A percentile compares a stretch with the other conserved stretches of the same genome.
phyloP scores from a whole-genome alignment of 1,140 invertebrate species.

The Eriocheir sinensis region DNA sequence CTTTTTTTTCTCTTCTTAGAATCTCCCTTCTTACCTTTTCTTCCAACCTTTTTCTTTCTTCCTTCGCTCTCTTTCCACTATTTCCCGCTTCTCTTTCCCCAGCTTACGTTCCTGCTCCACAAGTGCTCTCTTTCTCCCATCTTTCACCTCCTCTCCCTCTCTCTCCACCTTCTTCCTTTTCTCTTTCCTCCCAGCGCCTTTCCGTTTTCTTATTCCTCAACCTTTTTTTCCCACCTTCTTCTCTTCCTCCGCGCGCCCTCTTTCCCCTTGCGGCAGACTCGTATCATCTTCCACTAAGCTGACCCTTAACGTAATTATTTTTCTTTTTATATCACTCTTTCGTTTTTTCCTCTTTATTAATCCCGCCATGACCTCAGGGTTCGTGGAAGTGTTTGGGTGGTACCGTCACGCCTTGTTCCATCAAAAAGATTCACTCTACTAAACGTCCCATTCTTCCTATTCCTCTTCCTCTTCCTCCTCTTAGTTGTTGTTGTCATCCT shows the following conservation, averaged over 20 bases:
- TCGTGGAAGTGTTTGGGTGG: neutral
- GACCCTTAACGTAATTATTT: constrained; percentile 2
- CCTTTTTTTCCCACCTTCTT: too few species aligned
- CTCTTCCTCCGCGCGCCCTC: too few species aligned
- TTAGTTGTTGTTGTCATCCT: neutral
- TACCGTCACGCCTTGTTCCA: neutral
- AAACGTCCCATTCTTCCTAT: neutral
- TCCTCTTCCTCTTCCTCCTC: neutral
- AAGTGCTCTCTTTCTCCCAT: neutral
- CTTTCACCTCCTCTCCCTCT: neutral
- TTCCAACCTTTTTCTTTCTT: too few species aligned
- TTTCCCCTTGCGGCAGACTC: neutral
- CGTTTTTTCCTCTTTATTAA: neutral
- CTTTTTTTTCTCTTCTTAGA: too few species aligned
- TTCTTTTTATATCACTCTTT: neutral
- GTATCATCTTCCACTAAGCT: constrained; percentile 12
- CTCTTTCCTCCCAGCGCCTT: too few species aligned
- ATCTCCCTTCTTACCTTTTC: too few species aligned
- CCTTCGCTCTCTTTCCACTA: neutral
- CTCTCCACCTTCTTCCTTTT: neutral
- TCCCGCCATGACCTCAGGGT: neutral
- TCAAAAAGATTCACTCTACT: neutral
- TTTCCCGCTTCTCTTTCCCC: neutral
- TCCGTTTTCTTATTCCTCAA: too few species aligned
- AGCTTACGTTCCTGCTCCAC: too few species aligned